Evolutionary conservation across 1,140 invertebrate genomes (phyloP), one percentile per base, ranked within the genome.

Genomic region (Lanistes nyassanus): DNA sequence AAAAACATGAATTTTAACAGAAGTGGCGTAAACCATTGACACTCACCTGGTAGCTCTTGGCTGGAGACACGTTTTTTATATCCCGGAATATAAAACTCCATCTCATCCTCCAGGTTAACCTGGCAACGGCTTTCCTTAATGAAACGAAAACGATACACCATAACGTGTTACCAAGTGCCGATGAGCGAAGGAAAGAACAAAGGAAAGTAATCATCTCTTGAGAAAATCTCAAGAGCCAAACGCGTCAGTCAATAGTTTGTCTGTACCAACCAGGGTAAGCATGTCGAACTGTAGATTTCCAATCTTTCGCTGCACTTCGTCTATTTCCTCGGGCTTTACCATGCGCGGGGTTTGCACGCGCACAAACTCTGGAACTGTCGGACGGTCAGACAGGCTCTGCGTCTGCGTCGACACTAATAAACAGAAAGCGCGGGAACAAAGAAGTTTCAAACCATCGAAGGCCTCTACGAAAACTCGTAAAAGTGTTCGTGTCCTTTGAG

Each of bases 281-380:
- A 87, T 85, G 31, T 85, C 81, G 84, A 87, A 87, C 29, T 82
- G 62, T 2, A 87, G 78, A 19, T 75, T 70, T 16, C 82, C 76
- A 36, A 81, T 81, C 39, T 81, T 78, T 34, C 79, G 76, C 34
- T 79, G 70, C 13, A 82, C 67, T 26, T 84, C 80, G 19, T 79
- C 53, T 16, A 85, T 53, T 19, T 87, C 86, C 9, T 76, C 53
- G 9, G 80, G 70, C 29, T 79, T 81, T 21, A 87, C 83, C 31
- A 77, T 81, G 56, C 37, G 58, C 1, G 79, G 76, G 5, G 75
- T 81, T 9, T 67, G 51, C 29, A 60, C 60, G 29, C 77, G 70
- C n/a, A 69, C 67, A 56, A 60, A 75, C 34, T 75, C 64, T 26
- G 53, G 51, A 66, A 80, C 26, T 11, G 53, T 39, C 7, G 81